Conservation (phyloP, 1,140 invertebrate genomes). For the Calycopis cecrops region DNA sequence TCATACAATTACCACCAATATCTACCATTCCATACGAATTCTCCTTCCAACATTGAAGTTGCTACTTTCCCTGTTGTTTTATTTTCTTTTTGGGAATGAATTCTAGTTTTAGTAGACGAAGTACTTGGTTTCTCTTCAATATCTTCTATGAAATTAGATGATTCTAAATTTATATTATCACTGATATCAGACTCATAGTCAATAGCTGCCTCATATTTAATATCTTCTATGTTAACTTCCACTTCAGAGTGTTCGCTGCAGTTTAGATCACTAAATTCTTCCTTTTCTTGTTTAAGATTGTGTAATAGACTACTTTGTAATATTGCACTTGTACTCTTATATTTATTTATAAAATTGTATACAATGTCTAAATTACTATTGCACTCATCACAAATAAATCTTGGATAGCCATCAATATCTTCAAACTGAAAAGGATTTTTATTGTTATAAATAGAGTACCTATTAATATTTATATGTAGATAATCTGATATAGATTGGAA, state of each 20-base stretch:
- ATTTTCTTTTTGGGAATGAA: conserved; percentile 25
- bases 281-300: conserved; percentile 42
- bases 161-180: conserved; percentile 26
- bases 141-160: conserved; percentile 27
- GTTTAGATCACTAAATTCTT: conserved; percentile 21
- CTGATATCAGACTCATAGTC: conserved; percentile 14
- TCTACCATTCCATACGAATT: conserved; percentile 51
- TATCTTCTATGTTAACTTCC: conserved; percentile 34
- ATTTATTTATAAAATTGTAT: conserved; percentile 51
- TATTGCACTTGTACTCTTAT: conserved; percentile 43
- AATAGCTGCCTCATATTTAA: conserved; percentile 35
- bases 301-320: conserved; percentile 40
- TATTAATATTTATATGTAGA: no score
- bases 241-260: conserved; percentile 25
- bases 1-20: conserved; percentile 54
- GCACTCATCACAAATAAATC: conserved; percentile 49
- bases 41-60: conserved; percentile 52
- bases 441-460: background rate
- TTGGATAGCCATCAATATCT: conserved; percentile 51
- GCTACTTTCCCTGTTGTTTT: conserved; percentile 45
- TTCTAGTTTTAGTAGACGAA: conserved; percentile 17
- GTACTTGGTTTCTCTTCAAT: conserved; percentile 23
- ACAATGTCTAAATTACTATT: conserved; percentile 38
- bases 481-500: no score
- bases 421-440: conserved; percentile 38